These are phyloP conservation scores for Drosophila sordidapex DNA, from an alignment of 2,888 invertebrate genomes.

Conservation along the genomic window DNA sequence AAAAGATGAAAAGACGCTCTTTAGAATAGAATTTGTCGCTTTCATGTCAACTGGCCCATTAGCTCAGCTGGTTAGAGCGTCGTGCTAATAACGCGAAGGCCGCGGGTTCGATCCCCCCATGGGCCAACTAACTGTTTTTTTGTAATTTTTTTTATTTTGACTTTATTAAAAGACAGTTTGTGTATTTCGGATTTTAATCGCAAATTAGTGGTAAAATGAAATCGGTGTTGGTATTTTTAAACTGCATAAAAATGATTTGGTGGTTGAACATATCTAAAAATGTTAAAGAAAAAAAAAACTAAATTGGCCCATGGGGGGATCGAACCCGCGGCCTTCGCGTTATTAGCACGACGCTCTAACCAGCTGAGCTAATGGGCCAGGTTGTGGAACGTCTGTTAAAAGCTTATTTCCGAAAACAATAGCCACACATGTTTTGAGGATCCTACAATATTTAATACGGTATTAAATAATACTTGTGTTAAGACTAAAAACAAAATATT, in stretches of 20 bases:
- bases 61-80: conserved; percentile 86
- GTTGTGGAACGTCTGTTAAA: background rate
- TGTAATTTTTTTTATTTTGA: background rate
- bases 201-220: background rate
- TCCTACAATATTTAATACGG: background rate
- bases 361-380: conserved; percentile 85
- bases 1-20: background rate
- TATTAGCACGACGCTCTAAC: conserved; percentile 86
- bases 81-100: conserved; percentile 85
- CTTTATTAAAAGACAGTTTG: background rate
- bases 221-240: background rate
- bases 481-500: background rate
- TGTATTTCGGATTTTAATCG: background rate
- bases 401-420: background rate
- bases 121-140: conserved; percentile 70
- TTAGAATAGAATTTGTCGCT: background rate
- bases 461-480: background rate
- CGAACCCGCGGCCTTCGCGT: conserved; percentile 85
- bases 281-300: background rate
- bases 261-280: background rate
- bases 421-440: background rate
- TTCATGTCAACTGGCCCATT: conserved; percentile 76
- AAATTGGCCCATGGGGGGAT: conserved; percentile 68
- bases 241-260: background rate
- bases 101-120: conserved; percentile 85